Evolutionary conservation across 2,797 vertebrate species (phyloP), one percentile per base, ranked within the genome.

Genomic region (Propithecus perrieri): DNA sequence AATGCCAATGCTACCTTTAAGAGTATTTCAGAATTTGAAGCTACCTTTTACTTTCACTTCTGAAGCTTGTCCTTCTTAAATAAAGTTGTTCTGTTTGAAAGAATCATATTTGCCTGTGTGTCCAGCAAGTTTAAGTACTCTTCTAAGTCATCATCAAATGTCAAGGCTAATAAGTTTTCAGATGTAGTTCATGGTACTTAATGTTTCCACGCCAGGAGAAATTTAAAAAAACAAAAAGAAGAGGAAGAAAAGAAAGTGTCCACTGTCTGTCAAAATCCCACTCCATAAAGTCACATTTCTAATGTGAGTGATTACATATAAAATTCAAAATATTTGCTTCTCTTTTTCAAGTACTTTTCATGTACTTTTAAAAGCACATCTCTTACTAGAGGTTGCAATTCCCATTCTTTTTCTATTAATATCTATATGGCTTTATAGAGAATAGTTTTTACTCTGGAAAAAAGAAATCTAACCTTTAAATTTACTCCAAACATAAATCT

Each of bases 11-110:
- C 24, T 80, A 48, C 38, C 35, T 90, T 63, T 71, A 57, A 83
- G 55, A 76, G 13, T 80, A 50, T 67, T 65, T 80, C 38, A 91
- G 91, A 92, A 89, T 74, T 26, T 3, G 6, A 18, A 61, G 2
- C 43, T 80, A 41, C 9, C 43, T 81, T 88, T 48, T 61, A 67
- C 78, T 95, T 93, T 86, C 22, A 85, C 67, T 90, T 93, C 38
- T 86, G 59, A 91, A 72, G 5, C 50, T 81, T 61, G 71, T 50
- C 28, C 20, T 79, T 97, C 69, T 85, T 67, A 78, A 88, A 79
- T 61, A 93, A 89, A 85, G 22, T 48, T 69, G 7, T 48, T 96
- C 46, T 96, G 15, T 94, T 95, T 50, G 43, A 89, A 93, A 83
- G 57, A 89, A 78, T 79, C 43, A 38, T 90, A 79, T 94, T 85